These are phyloP conservation scores for Nomada goodeniana DNA, from an alignment of 2,888 invertebrate species.

Conservation along the genomic window DNA sequence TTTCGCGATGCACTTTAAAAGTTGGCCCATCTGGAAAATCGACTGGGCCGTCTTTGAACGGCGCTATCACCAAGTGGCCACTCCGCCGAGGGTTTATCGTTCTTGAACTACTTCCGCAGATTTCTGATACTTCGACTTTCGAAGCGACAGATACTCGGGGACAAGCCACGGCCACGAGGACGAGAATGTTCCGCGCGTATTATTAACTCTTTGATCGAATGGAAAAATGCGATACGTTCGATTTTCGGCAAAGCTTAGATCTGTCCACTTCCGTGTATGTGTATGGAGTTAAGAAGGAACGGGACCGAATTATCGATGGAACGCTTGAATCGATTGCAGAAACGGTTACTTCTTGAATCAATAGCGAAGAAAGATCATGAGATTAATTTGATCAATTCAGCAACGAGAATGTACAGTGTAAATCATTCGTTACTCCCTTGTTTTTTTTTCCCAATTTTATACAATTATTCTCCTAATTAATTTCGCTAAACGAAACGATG, in stretches of 20 bases:
- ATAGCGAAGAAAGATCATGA: no score
- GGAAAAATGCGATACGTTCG: neutral
- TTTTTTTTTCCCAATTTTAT: no score
- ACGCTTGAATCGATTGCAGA: no score
- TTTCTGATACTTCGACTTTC: conserved; percentile 45
- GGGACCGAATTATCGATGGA: no score
- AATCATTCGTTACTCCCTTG: no score
- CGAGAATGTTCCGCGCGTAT: neutral
- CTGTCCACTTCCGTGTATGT: neutral
- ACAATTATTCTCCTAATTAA: no score
- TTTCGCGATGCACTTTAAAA: conserved; percentile 57
- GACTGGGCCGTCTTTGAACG: conserved; percentile 28
- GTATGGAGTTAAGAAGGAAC: no score
- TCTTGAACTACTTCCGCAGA: conserved; percentile 49
- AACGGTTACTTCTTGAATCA: no score
- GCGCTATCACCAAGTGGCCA: conserved; percentile 31
- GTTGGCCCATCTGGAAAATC: conserved; percentile 60
- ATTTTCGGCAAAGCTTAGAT: neutral
- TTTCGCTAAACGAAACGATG: no score
- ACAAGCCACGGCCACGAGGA: neutral
- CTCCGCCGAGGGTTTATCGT: conserved; percentile 49
- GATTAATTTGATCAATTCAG: no score
- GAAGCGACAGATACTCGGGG: conserved; percentile 22
- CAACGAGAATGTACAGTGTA: no score
- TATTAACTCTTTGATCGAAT: conserved; percentile 2